Base-by-base conservation (phyloP, 2,888 invertebrate species). In the Celastrina argiolus region DNA sequence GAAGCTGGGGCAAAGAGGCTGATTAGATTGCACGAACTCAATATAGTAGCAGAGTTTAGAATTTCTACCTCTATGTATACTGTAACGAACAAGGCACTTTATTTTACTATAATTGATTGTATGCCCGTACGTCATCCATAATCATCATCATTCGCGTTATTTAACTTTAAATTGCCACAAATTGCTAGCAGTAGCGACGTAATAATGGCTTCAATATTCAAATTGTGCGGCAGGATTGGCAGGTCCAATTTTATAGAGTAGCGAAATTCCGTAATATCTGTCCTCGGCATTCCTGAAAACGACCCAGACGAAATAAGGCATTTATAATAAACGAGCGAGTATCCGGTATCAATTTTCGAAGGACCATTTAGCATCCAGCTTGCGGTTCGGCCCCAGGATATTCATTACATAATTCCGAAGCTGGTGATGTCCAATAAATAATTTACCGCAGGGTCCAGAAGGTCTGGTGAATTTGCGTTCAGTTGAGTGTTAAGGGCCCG, bases 401-500 rank as follows among this genome's bases (percentile, higher is more conserved):
- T 51, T 51, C 59, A 39, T 59, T 34, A 18, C 22, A 61, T 61
- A 36, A 61, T 61, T 16, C 16, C 58, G 31, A 58, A 31, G 58
- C 58, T 58, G 51, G 22, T 22, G 4, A 51, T 51, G 51, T 36
- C 36, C 36, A 61, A 61, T 61, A 61, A 61, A 61, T 61, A 61
- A 61, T 61, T 61, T 34, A 61, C 61, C 36, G 51, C 51, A 34
- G 34, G 39, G 34, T 61, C 36, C 61, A 61, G 36, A 61, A 59
- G 66, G 66, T 64, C 67, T 75, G 75, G 78, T 77, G 76, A 84
- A 87, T 87, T 87, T 85, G 78, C 81, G 80, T 81, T 82, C 84
- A 81, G 75, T 75, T 78, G 74, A 80, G 82, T 83, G 84, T 83
- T 82, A 84, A 81, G 83, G 80, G 78, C 75, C 78, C 78, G 76